Base-by-base conservation (phyloP, 2,113 vertebrate genomes). In the Ardeotis arabs region DNA sequence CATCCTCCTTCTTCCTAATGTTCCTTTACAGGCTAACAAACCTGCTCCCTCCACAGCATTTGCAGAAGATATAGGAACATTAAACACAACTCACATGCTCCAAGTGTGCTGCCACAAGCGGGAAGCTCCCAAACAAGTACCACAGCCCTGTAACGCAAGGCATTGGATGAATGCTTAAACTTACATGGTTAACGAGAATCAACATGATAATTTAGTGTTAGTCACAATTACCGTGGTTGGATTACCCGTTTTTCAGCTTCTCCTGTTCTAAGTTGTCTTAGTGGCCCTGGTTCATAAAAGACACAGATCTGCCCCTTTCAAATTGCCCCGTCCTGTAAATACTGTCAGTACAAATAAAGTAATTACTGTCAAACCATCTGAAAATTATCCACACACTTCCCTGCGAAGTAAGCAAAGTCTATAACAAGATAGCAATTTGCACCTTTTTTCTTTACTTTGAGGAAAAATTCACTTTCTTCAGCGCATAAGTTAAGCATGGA, bases 351-450 rank as follows among this genome's bases (percentile, higher is more conserved):
- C 58, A 95, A 96, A 93, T 96, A 92, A 90, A 92, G 80, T 77
- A 79, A 88, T 95, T 96, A 90, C 92, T 41, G 56, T 73, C 67
- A 87, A 93, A 56, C 58, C 97, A 96, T 96, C 95, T 96, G 95
- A 97, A 97, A 97, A 90, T 68, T 27, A 97, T 97, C 96, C 96
- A 91, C 85, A 78, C 29, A 44, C 70, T 94, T 96, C 2, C 1
- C 47, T 76, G 68, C 1, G 27, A 93, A 95, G 70, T 84, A 95
- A 95, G 83, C 72, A 93, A 90, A 89, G 69, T 82, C 82, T 91
- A 68, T 87, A 96, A 94, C 92, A 96, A 96, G 92, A 98, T 77
- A 95, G 87, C 41, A 91, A 97, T 98, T 98, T 97, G 72, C 97
- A 97, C 96, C 93, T 95, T 96, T 93, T 92, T 60, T 70, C 66